phyloP scores from a whole-genome alignment of 64 coral and sea anemone species.

The Montipora capricornis region DNA sequence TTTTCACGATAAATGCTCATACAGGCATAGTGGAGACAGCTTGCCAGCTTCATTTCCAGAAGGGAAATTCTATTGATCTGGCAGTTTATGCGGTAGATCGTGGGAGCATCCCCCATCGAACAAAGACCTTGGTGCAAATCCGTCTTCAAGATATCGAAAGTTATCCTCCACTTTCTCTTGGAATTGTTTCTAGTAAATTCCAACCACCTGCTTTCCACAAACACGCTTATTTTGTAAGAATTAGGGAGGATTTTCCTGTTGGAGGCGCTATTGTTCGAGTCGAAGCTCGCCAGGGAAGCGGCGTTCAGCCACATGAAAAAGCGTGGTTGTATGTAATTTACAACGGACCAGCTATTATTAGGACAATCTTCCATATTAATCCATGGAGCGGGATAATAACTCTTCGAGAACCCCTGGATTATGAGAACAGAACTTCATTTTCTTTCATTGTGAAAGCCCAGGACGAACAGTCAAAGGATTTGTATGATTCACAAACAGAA shows the following conservation, averaged over 20 bases:
- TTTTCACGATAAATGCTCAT: constrained; percentile 86
- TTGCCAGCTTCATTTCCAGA: constrained; percentile 72
- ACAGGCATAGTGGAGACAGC: constrained; percentile 87
- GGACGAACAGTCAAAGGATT: background rate
- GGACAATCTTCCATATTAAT: constrained; percentile 83
- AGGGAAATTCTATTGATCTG: constrained; percentile 78
- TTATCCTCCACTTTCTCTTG: constrained; percentile 56
- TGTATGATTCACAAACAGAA: constrained; percentile 28
- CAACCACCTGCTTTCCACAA: constrained; percentile 50
- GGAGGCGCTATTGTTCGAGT: constrained; percentile 75
- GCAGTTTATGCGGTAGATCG: constrained; percentile 86
- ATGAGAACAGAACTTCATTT: constrained; percentile 57
- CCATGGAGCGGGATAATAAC: constrained; percentile 85
- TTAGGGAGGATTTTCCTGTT: constrained; percentile 91
- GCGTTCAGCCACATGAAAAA: constrained; percentile 37
- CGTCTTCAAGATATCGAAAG: constrained; percentile 54
- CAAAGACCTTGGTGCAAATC: constrained; percentile 79
- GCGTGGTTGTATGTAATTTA: constrained; percentile 38
- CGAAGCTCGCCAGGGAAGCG: constrained; percentile 14
- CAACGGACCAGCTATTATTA: constrained; percentile 12
- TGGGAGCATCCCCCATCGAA: constrained; percentile 36
- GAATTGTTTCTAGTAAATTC: background rate
- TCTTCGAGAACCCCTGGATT: constrained; percentile 79
- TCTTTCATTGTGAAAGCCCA: constrained; percentile 44
- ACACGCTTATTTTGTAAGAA: constrained; percentile 80